Base-by-base conservation (phyloP, 2,797 vertebrate species). In the Neosilurus mollespiculum region DNA sequence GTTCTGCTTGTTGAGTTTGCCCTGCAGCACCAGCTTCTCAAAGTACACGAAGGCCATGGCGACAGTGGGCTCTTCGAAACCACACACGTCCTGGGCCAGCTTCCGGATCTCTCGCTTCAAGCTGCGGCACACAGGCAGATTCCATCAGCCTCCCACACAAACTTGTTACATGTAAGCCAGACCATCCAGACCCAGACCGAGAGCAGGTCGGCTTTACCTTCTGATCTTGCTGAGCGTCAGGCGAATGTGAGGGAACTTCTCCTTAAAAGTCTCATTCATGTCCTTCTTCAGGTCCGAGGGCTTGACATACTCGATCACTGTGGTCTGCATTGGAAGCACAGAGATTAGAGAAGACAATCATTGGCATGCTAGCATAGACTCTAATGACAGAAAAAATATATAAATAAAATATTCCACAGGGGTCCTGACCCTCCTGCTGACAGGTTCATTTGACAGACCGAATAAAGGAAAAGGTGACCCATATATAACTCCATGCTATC, bases 31-130 rank as follows among this genome's bases (percentile, higher is more conserved):
- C 0, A 99, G 97, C 91, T 99, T 99, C 92, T 99, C 98, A 61
- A 99, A 99, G 95, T 99, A 99, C 92, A 99, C 98, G n/a, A 99
- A 99, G 61, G 98, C 96, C 98, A 98, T 97, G 89, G 98, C 98
- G 85, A 98, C 97, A 0, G 98, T 99, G 64, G 97, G 96, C 86
- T 99, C 98, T 93, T 99, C 98, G 4, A 97, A 97, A 75, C 96
- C 94, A 78, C 97, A 99, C 83, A 98, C 98, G 83, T 97, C 97
- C 94, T 97, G 97, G 7, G 96, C 96, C 70, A 99, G 93, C 90
- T 99, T 99, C 85, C 94, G 95, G 91, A 99, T 99, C 92, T 99
- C 98, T 82, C 98, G 94, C 91, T 99, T 99, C 93, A 99, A 92
- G 90, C 98, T 99, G 90, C 43, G 12, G 85, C 75, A 90, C 85